These are phyloP conservation scores for Drosophila oshimai DNA, from an alignment of 1,140 invertebrate species.

Conservation along the genomic window DNA sequence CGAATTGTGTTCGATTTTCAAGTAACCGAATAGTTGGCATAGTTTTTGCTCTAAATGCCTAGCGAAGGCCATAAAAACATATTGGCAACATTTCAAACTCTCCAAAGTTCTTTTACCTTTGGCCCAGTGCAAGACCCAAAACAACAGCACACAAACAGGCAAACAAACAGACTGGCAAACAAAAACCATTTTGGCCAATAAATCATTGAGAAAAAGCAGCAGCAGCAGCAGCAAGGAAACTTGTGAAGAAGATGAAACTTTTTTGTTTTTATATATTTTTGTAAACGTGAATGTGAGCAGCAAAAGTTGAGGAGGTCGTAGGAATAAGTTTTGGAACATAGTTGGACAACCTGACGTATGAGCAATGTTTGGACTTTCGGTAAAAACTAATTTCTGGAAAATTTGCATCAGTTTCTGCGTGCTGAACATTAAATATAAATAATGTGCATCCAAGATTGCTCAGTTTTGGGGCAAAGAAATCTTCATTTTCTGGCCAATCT, in stretches of 20 bases:
- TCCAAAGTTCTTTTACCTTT: conserved; percentile 73
- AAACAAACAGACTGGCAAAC: conserved; percentile 44
- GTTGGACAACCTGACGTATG: conserved; percentile 14
- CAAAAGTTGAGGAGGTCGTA: conserved; percentile 6
- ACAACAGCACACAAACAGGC: conserved; percentile 22
- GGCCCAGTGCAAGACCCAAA: conserved; percentile 49
- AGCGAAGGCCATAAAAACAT: conserved; percentile 29
- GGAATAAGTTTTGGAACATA: conserved; percentile 28
- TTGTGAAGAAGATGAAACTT: conserved; percentile 46
- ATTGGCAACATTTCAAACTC: conserved; percentile 71
- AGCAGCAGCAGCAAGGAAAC: conserved; percentile 13
- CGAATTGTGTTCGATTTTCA: conserved; percentile 21
- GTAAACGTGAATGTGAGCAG: not conserved
- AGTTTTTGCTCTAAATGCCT: conserved; percentile 20
- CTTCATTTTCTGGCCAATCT: conserved; percentile 25
- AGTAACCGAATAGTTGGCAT: conserved; percentile 41
- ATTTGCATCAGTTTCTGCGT: not conserved
- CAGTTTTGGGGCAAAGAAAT: not conserved
- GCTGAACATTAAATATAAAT: conserved; percentile 8
- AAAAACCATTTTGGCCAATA: conserved; percentile 59
- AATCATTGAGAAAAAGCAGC: conserved; percentile 47
- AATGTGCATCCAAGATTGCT: conserved; percentile 3
- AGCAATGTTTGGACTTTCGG: not conserved
- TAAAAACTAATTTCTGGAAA: not conserved
- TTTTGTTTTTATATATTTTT: conserved; percentile 4